Base-by-base conservation (phyloP, 2,797 vertebrate genomes). In the Microctenopoma stevenorrisi region DNA sequence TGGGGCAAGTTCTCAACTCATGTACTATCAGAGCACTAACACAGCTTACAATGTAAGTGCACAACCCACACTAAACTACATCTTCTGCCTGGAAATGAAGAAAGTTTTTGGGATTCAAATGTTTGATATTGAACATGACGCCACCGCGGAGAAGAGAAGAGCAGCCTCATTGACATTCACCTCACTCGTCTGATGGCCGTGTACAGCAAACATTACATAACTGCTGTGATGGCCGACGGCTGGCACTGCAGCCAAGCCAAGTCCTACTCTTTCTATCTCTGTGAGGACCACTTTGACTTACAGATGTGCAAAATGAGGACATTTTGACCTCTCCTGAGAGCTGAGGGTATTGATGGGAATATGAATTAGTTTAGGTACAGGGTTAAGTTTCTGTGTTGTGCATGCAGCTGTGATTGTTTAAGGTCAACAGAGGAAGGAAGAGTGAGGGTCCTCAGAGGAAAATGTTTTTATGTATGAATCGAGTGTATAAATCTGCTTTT, bases 171-270 rank as follows among this genome's bases (percentile, higher is more conserved):
- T 70, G 72, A 73, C 66, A 79, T 81, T 83, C 79, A 64, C 74
- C 68, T 74, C 64, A 74, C 66, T 76, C 9, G n/a, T 72, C 48
- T 70, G 75, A 70, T 68, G 67, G 65, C 54, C 3, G 7, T 25
- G 75, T 69, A 82, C 59, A 79, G 79, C 76, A 79, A 85, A 86
- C 62, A 78, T 89, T 89, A 86, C 74, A 84, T 83, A 87, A 87
- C 48, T 38, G 3, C 51, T 18, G 46, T 28, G 64, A 76, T 59
- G 68, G 72, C 67, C 70, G 49, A 60, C 25, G 68, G 52, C 70
- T 76, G 68, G 18, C 64, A 72, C 51, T 2, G 71, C 50, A 59
- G 64, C 55, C 60, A 72, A 67, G 79, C 25, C 10, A 0, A 26
- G 18, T 3, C 49, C 7, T 10, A 12, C 52, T 58, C 26, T 47